phyloP scores from a whole-genome alignment of 2,888 invertebrate species.

The Philonicus albiceps region DNA sequence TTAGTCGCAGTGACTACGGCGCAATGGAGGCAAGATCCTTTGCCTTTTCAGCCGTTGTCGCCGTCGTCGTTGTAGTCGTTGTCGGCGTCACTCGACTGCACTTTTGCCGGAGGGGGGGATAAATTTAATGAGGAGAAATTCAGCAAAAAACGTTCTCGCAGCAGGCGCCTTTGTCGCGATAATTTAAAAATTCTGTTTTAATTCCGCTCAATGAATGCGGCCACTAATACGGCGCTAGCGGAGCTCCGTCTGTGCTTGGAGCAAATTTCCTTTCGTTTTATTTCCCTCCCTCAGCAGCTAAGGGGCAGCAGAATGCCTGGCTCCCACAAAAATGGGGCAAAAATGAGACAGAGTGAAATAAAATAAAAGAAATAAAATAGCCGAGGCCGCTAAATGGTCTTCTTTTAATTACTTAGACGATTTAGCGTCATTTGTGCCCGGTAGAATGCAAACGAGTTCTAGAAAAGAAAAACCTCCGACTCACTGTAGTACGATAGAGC shows the following conservation, averaged over 20 bases:
- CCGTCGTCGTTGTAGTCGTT: background rate
- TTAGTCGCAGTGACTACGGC: background rate
- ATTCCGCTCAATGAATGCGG: background rate
- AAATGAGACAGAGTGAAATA: background rate
- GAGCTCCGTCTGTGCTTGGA: background rate
- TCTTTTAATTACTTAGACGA: slow-evolving; percentile 13
- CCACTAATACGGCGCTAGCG: background rate
- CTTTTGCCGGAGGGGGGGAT: background rate
- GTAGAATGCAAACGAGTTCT: background rate
- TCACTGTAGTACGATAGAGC: background rate
- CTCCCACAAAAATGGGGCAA: background rate
- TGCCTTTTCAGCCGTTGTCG: background rate
- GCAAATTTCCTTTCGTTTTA: slow-evolving; percentile 6
- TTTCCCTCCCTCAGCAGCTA: background rate
- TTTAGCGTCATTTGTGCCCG: background rate
- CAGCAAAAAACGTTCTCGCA: background rate
- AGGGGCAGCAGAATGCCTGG: background rate
- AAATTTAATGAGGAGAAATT: background rate
- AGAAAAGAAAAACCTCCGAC: background rate
- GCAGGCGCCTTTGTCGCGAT: background rate
- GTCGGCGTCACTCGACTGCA: background rate
- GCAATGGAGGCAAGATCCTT: background rate
- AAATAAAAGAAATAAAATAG: background rate
- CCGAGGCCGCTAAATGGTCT: slow-evolving; percentile 7
- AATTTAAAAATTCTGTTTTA: background rate